Evolutionary conservation across 2,888 invertebrate species (phyloP).

Genomic region (Eugnorisma glareosa): DNA sequence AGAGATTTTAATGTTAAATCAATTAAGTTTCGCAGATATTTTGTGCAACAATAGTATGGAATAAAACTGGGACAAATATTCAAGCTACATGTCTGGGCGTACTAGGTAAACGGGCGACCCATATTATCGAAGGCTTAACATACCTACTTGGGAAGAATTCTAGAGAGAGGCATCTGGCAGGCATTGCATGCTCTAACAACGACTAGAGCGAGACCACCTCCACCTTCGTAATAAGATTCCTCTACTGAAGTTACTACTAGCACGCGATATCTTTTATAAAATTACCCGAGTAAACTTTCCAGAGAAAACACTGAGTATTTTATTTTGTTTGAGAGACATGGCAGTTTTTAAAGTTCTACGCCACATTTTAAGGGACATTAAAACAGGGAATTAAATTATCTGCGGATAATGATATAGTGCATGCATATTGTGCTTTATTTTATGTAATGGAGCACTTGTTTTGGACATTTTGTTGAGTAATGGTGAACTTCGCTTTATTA

Average conservation of each 20-base stretch:
- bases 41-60: background rate
- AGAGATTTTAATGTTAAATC: background rate
- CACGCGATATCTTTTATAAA: constrained; percentile 7
- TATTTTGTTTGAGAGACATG: constrained; percentile 20
- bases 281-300: constrained; percentile 13
- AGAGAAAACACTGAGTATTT: constrained; percentile 9
- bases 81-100: background rate
- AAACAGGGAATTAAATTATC: constrained; percentile 25
- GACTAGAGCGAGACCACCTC: constrained; percentile 10
- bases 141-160: constrained; percentile 33
- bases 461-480: background rate
- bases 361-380: constrained; percentile 33
- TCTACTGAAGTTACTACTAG: constrained; percentile 1
- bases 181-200: constrained; percentile 29
- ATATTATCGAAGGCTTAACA: constrained; percentile 40
- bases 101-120: constrained; percentile 17
- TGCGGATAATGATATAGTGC: background rate
- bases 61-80: background rate
- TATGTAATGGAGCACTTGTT: background rate
- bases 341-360: background rate
- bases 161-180: constrained; percentile 40
- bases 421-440: background rate
- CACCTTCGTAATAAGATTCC: constrained; percentile 27
- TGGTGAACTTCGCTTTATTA: background rate
- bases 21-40: background rate